Conservation (phyloP, 2,113 vertebrate genomes). For the Macquaria australasica region DNA sequence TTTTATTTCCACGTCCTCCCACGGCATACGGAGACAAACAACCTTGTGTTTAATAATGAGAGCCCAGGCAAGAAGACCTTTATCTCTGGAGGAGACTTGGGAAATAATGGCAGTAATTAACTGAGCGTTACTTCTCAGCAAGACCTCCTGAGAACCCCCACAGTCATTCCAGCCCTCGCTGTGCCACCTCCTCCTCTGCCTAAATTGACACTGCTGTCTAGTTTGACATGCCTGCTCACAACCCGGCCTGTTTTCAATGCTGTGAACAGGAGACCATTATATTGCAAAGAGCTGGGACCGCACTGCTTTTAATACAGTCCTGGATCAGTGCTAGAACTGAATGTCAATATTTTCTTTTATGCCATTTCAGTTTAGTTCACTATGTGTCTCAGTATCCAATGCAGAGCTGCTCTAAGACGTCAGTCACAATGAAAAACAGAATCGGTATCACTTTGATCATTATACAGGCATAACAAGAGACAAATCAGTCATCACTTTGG, state of each 20-base stretch:
- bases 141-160: slow-evolving; percentile 49
- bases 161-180: slow-evolving; percentile 19
- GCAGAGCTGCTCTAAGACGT: not conserved
- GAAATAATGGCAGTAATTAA: slow-evolving; percentile 75
- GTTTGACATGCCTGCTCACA: slow-evolving; percentile 37
- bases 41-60: slow-evolving; percentile 62
- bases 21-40: slow-evolving; percentile 53
- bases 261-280: not conserved
- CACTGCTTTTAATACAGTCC: not conserved
- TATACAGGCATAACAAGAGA: not conserved
- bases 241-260: slow-evolving; percentile 14
- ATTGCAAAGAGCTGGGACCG: not conserved
- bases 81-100: slow-evolving; percentile 52
- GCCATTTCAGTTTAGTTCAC: not conserved
- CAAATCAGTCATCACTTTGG: not conserved
- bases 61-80: slow-evolving; percentile 37
- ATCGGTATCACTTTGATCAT: not conserved
- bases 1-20: slow-evolving; percentile 54
- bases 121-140: slow-evolving; percentile 48
- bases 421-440: not conserved
- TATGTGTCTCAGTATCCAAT: not conserved
- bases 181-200: slow-evolving; percentile 26
- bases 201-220: slow-evolving; percentile 46
- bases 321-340: not conserved
- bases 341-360: not conserved